A percentile compares a stretch with the other conserved stretches of the same genome.
Conservation (phyloP, 2,888 invertebrate genomes). For the Dioctria linearis region DNA sequence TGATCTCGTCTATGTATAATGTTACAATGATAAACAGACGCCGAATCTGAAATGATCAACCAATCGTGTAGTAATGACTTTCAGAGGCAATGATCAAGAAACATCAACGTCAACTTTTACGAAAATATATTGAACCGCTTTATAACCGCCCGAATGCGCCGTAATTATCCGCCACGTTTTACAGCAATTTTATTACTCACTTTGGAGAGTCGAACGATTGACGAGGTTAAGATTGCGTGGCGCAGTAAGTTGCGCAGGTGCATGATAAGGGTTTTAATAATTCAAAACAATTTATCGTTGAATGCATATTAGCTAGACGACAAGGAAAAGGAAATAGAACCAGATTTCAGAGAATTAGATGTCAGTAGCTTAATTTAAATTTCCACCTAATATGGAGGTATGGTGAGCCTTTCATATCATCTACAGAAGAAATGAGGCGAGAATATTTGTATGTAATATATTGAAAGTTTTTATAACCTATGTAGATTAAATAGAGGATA, state of each 20-base stretch:
- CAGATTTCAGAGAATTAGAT: not conserved
- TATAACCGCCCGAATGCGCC: slow-evolving; percentile 30
- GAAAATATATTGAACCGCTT: slow-evolving; percentile 46
- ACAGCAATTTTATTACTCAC: slow-evolving; percentile 38
- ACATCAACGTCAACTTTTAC: slow-evolving; percentile 46
- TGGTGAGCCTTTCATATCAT: too few species aligned
- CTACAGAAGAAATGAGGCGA: too few species aligned
- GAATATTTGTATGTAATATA: too few species aligned
- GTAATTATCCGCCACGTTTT: slow-evolving; percentile 37
- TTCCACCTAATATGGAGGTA: too few species aligned
- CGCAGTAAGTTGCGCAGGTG: slow-evolving; percentile 13
- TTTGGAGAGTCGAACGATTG: slow-evolving; percentile 16
- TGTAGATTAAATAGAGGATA: too few species aligned
- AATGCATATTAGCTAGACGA: slow-evolving; percentile 14
- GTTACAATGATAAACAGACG: not conserved
- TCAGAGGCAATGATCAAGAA: slow-evolving; percentile 29
- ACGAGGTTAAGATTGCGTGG: slow-evolving; percentile 29
- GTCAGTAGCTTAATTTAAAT: too few species aligned
- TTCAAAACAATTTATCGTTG: slow-evolving; percentile 30
- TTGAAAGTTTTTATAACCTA: too few species aligned
- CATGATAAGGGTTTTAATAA: slow-evolving; percentile 37
- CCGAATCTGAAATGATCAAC: slow-evolving; percentile 18
- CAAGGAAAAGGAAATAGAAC: slow-evolving; percentile 30
- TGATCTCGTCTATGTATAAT: slow-evolving; percentile 23
- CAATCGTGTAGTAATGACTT: slow-evolving; percentile 29